Evolutionary conservation across 1,140 invertebrate species (phyloP), one percentile per base, ranked within the genome.

Genomic region (Heterodera carotae): DNA sequence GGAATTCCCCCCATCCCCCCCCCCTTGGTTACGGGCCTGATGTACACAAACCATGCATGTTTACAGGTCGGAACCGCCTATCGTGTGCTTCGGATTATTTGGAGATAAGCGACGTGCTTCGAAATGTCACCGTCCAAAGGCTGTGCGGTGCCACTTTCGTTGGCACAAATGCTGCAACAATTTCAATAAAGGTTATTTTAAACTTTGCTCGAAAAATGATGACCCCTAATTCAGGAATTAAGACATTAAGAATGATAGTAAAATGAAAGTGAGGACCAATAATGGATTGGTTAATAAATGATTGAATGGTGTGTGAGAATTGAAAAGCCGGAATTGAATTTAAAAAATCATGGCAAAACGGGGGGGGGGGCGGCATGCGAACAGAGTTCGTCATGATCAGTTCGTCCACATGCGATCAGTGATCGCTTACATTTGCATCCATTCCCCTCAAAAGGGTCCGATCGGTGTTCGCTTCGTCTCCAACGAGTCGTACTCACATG

Each of bases 131-230:
- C 43, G 34, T 84, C 15, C 39, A 75, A 29, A 80, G 75, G 25
- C 31, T 77, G 31, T 86, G 84, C 75, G 82, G 72, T 5, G 64
- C 75, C 60, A 64, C 64, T 22, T 66, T 69, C 43, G 33, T 68
- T 22, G 56, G 33, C 22, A 77, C 43, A 6, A 33, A 56, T n/a
- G 48, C 75, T 8, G 60, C 71, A 2, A 34, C 80, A 7, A 70
- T 85, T 33, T 85, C 86, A 2, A 78, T 85, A 22, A 83, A 81
- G 69, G 84, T 84, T n/a, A n/a, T n/a, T n/a, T n/a, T n/a, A n/a
- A n/a, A n/a, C n/a, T n/a, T n/a, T n/a, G n/a, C n/a, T n/a, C n/a
- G n/a, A n/a, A n/a, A n/a, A n/a, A n/a, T n/a, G n/a, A n/a, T n/a
- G n/a, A n/a, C n/a, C n/a, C n/a, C n/a, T n/a, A n/a, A n/a, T n/a